These are phyloP conservation scores for Stenurella melanura DNA, from an alignment of 2,888 invertebrate species.

Conservation along the genomic window DNA sequence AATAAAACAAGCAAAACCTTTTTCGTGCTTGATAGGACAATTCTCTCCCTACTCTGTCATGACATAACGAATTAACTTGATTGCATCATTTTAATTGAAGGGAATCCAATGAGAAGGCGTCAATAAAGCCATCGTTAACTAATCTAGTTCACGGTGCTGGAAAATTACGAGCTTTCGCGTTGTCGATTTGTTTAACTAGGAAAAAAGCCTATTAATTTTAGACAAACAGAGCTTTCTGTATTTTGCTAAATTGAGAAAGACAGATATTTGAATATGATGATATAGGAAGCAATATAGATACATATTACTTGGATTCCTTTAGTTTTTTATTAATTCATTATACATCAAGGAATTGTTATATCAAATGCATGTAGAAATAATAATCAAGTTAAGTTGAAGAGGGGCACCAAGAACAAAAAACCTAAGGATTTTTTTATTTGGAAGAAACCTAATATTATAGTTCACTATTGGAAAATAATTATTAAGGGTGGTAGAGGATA, in stretches of 20 bases:
- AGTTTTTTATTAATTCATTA: no score
- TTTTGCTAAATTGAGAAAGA: no score
- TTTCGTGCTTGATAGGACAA: neutral
- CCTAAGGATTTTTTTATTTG: no score
- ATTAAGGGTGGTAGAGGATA: no score
- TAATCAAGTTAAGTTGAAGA: no score
- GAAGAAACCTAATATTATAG: no score
- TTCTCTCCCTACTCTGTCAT: neutral
- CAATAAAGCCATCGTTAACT: slow-evolving; percentile 19
- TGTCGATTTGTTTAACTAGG: neutral
- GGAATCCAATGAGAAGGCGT: slow-evolving; percentile 22
- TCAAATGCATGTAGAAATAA: no score
- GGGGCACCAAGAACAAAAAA: no score
- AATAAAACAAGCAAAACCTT: neutral
- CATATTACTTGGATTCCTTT: no score
- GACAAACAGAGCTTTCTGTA: neutral
- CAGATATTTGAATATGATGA: neutral
- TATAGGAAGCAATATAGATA: no score
- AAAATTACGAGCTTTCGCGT: slow-evolving; percentile 5
- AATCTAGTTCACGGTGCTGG: neutral
- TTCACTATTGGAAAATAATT: no score
- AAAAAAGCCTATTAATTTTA: neutral
- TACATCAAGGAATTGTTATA: no score
- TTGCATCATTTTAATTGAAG: slow-evolving; percentile 18
- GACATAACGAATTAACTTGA: slow-evolving; percentile 20